Conservation (phyloP, 2,888 invertebrate species). For the Taenaris catops region DNA sequence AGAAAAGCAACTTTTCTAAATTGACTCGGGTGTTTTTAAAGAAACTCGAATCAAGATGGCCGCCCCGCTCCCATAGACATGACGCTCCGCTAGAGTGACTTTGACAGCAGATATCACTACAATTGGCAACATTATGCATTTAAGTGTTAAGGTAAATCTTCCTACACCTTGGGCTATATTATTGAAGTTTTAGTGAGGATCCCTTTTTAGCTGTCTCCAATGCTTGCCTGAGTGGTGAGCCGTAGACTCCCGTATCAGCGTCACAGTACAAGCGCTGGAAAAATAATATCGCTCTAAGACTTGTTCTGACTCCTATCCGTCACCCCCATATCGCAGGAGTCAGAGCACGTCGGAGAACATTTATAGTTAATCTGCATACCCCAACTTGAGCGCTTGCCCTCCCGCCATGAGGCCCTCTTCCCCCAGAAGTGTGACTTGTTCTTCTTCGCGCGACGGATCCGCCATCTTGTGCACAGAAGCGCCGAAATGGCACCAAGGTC, state of each 20-base stretch:
- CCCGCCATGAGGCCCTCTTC: conserved; percentile 97
- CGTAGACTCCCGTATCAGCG: conserved; percentile 86
- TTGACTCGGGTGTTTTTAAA: too few species aligned
- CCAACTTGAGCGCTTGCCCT: conserved; percentile 98
- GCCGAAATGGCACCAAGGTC: conserved; percentile 77
- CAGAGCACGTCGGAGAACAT: conserved; percentile 57
- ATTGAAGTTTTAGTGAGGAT: too few species aligned
- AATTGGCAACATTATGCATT: too few species aligned
- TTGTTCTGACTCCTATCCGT: conserved; percentile 63
- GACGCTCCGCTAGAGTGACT: too few species aligned
- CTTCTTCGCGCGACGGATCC: conserved; percentile 97
- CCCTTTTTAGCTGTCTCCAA: conserved; percentile 78
- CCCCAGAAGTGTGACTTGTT: conserved; percentile 97
- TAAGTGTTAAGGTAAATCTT: too few species aligned
- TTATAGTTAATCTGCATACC: conserved; percentile 85
- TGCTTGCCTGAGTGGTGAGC: conserved; percentile 89
- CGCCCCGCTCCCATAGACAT: too few species aligned
- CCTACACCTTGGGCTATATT: too few species aligned
- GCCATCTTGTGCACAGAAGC: conserved; percentile 92
- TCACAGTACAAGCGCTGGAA: conserved; percentile 88
- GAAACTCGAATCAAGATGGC: too few species aligned
- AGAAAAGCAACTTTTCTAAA: too few species aligned
- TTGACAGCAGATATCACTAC: too few species aligned
- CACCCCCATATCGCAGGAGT: conserved; percentile 37
- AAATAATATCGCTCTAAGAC: conserved; percentile 79